Evolutionary conservation across 2,888 invertebrate species (phyloP), one percentile per base, ranked within the genome.

Genomic region (Caenorhabditis sp.): DNA sequence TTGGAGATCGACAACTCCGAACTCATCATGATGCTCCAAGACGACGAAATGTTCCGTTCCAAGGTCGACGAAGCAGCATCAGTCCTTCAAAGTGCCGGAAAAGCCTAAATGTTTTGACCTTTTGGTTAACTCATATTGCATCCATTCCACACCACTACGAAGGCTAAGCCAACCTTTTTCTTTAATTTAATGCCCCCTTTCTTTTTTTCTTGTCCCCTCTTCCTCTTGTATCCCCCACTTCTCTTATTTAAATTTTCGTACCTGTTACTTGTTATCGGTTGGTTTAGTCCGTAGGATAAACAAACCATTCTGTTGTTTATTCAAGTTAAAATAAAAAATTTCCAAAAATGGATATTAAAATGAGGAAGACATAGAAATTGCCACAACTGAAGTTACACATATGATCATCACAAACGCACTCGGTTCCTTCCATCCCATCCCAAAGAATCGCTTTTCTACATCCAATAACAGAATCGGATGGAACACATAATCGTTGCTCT

Each of bases 1-100:
- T 77, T 85, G 38, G 85, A 85, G 61, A 85, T 85, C 80, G 85
- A 85, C 75, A 85, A 85, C 76, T 70, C 81, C 12, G 77, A 76
- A 70, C 67, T 85, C 43, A 78, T 85, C 79, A 83, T 85, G 83
- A 80, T 85, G 78, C 78, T 85, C 53, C 81, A 83, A 62, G 83
- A 84, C 69, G 66, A 72, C n/a, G 84, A 84, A 1, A 72, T 84
- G 58, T 82, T 85, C 76, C 81, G 76, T 54, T 72, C 76, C 36
- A 83, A 83, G 69, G 75, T 78, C 63, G 71, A 71, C 53, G 77
- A 77, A 54, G 77, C 77, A 38, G 69, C 70, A 17, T 38, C 62
- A 17, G 77, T 77, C 53, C 71, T 77, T 59, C 58, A 64, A 49
- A 63, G 52, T 53, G 65, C 74, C 36, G 62, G 52, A 63, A 72